These are phyloP conservation scores for Pipistrellus pygmaeus DNA, from an alignment of 2,797 vertebrate species.

Conservation along the genomic window DNA sequence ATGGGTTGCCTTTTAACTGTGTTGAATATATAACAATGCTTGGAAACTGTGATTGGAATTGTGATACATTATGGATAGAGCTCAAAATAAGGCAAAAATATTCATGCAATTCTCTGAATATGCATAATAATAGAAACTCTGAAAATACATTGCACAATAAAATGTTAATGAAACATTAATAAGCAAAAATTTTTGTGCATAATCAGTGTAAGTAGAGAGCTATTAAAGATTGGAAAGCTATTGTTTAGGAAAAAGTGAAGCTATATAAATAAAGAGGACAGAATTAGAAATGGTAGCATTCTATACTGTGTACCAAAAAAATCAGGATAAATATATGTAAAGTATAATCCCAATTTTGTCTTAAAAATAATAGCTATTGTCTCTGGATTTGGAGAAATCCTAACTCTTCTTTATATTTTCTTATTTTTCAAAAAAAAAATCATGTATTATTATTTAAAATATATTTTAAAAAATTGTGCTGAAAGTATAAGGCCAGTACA, in stretches of 20 bases:
- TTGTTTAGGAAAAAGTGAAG: slow-evolving; percentile 60
- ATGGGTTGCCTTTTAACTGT: slow-evolving; percentile 65
- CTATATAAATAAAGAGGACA: slow-evolving; percentile 59
- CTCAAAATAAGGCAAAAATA: slow-evolving; percentile 77
- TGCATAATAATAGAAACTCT: slow-evolving; percentile 79
- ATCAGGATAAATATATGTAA: slow-evolving; percentile 2
- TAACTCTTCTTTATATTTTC: slow-evolving; percentile 55
- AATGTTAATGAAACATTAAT: slow-evolving; percentile 81
- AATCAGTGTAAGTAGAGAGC: slow-evolving; percentile 53
- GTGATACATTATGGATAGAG: slow-evolving; percentile 66
- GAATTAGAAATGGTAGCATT: slow-evolving; percentile 56
- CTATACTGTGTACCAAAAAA: slow-evolving; percentile 42
- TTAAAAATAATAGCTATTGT: slow-evolving; percentile 20
- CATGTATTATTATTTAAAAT: slow-evolving; percentile 24
- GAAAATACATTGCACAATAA: slow-evolving; percentile 65
- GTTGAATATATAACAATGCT: slow-evolving; percentile 70
- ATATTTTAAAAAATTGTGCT: slow-evolving; percentile 13
- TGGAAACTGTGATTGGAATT: slow-evolving; percentile 78
- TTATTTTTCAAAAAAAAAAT: slow-evolving; percentile 27
- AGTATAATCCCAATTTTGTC: slow-evolving; percentile 21
- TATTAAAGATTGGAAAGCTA: slow-evolving; percentile 51
- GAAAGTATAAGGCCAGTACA: slow-evolving; percentile 25
- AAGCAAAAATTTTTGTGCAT: slow-evolving; percentile 75
- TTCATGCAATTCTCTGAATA: slow-evolving; percentile 73
- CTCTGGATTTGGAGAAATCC: slow-evolving; percentile 38